Base-by-base conservation (phyloP, 2,888 invertebrate species). In the Phyllotreta cruciferae region DNA sequence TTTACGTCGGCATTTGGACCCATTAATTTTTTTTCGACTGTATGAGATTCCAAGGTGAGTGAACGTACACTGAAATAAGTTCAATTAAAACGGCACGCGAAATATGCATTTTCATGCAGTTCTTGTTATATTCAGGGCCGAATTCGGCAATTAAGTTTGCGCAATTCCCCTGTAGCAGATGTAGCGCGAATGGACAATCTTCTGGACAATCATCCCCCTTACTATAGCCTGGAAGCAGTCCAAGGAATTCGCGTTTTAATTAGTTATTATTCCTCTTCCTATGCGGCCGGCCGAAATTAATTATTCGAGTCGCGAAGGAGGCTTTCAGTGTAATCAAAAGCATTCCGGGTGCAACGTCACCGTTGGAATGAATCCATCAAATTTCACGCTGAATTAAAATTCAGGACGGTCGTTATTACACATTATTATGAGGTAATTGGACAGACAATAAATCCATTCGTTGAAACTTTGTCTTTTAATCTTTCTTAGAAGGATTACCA, bases 51-150 rank as follows among this genome's bases (percentile, higher is more conserved):
- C 44, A 49, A 42, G 13, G 54, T n/a, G 14, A 54, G 39, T 54
- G 54, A 34, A 55, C 13, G 42, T 55, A 7, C 34, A 42, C 14
- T 34, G 11, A 42, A 55, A 55, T 54, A 24, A 37, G 35, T 42
- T 52, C 56, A 38, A 57, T 55, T 55, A 50, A 55, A 52, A 34
- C 56, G 44, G 52, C 47, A 50, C 49, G 54, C 38, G 9, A 36
- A 54, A 61, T 57, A 58, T 56, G 64, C 62, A 64, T 62, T 66
- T 61, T 57, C 57, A 63, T 66, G 63, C 61, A 63, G 42, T 54
- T 58, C 45, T 47, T 60, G 50, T 45, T 55, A 9, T 47, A 34
- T 14, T 44, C 56, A 66, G 42, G 66, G 66, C 54, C 66, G 39
- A 63, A 66, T 56, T 60, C 55, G 56, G 64, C 44, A 50, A 62